Conservation (phyloP, 2,113 vertebrate genomes). For the Pleuronectes platessa region DNA sequence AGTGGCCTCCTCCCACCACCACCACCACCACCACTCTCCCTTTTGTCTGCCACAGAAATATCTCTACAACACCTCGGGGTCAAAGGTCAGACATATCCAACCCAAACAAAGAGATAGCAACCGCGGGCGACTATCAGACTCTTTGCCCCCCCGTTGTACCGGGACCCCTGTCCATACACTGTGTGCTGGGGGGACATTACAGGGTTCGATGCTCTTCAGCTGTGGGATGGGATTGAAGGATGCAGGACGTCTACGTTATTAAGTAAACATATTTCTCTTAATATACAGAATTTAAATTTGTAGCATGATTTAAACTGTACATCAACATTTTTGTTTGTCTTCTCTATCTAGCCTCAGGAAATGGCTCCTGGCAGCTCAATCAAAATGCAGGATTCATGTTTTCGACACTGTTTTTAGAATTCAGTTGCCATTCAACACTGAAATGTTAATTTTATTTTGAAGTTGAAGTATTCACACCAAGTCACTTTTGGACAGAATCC, state of each 20-base stretch:
- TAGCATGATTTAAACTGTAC: background rate
- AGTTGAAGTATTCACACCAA: background rate
- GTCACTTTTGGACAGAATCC: background rate
- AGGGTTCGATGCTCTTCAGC: background rate
- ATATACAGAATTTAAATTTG: background rate
- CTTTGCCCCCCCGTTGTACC: background rate
- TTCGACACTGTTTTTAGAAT: background rate
- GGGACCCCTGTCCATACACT: background rate
- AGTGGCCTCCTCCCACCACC: background rate
- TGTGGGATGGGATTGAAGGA: background rate
- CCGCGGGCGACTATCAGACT: background rate
- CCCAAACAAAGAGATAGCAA: constrained; percentile 13
- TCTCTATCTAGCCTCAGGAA: constrained; percentile 8
- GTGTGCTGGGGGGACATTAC: background rate
- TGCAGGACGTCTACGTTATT: too few relatives aligned
- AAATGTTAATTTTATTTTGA: background rate
- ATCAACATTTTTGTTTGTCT: constrained; percentile 1
- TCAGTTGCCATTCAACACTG: background rate
- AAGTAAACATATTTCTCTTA: background rate
- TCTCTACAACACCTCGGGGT: constrained; percentile 23
- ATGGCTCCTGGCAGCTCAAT: background rate
- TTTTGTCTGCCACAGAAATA: constrained; percentile 43
- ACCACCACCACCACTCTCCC: constrained; percentile 4
- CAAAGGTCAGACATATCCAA: constrained; percentile 29
- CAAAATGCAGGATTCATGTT: background rate